Percentiles rank a stretch among this genome's conserved stretches.
These are phyloP conservation scores for Murina feae DNA, from an alignment of 2,113 vertebrate genomes.

Conservation along the genomic window DNA sequence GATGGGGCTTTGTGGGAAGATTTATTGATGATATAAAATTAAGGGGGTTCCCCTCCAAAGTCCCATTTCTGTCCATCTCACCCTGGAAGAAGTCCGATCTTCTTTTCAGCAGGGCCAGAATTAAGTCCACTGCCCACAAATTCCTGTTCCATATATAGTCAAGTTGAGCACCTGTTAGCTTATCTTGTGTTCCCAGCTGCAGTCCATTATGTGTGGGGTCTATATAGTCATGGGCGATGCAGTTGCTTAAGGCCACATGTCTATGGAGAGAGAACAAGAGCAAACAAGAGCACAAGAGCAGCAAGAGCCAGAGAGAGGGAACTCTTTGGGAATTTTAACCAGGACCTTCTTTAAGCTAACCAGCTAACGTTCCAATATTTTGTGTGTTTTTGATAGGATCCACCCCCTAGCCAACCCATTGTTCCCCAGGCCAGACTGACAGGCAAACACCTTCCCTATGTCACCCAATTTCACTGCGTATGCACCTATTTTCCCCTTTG, in stretches of 20 bases:
- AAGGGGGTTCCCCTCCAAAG: background rate
- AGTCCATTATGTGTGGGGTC: background rate
- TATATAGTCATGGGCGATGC: background rate
- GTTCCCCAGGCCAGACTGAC: background rate
- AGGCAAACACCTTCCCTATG: background rate
- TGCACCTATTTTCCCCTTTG: background rate
- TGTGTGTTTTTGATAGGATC: background rate
- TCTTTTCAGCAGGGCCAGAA: background rate
- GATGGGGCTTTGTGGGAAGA: background rate
- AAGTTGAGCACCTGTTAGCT: background rate
- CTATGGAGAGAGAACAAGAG: background rate
- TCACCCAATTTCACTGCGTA: background rate
- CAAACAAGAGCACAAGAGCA: background rate
- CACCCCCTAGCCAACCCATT: background rate
- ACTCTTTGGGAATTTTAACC: background rate
- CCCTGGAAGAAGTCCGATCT: background rate
- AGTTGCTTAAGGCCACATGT: background rate
- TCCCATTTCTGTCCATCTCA: background rate
- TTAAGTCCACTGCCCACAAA: background rate
- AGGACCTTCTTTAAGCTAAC: background rate
- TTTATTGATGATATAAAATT: background rate
- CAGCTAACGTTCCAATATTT: background rate
- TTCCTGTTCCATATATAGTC: background rate
- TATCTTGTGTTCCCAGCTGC: background rate
- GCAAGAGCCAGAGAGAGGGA: background rate